Base-by-base conservation (phyloP, 2,888 invertebrate genomes). In the Metallyticus violacea region DNA sequence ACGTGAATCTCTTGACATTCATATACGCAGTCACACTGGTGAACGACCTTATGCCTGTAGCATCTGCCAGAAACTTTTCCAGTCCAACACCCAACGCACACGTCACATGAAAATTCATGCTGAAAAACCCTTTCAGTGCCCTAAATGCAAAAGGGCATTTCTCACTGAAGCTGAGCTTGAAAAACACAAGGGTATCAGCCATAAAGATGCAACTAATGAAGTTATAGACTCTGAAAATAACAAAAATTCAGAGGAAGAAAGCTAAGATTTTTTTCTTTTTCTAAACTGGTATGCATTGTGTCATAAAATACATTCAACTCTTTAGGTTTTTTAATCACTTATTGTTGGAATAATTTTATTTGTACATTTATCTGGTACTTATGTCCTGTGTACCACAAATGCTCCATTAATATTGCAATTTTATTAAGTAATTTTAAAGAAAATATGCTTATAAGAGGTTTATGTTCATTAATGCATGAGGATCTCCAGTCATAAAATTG, bases 11-110 rank as follows among this genome's bases (percentile, higher is more conserved):
- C 26, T 86, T 5, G 82, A 82, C 6, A 40, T 86, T 4, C 86
- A 86, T 22, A 79, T 82, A n/a, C 86, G 86, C 30, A 79, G 82
- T 26, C 86, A 86, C 76, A 79, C 86, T 26, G 86, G 82, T 27
- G 86, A 79, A 26, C 81, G 82, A 25, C 86, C 86, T 2, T 86
- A 82, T 83, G 30, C 77, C 0, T 86, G 86, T 30, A 22, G 25
- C 30, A 1, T 78, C n/a, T 86, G 86, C 30, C 9, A 29, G 6
- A 86, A 86, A 30, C n/a, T n/a, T 15, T 86, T 86, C 62, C 79
- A 77, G 22, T 82, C 86, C 22, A 86, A 86, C 27, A 82, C 78
- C 9, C 86, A 86, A 27, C 86, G 77, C 6, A 86, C 81, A 4
- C 82, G 86, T 2, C 86, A 86, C 22, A 25, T 81, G 30, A 83